phyloP scores from a whole-genome alignment of 2,797 vertebrate genomes.

The Falco concolor region DNA sequence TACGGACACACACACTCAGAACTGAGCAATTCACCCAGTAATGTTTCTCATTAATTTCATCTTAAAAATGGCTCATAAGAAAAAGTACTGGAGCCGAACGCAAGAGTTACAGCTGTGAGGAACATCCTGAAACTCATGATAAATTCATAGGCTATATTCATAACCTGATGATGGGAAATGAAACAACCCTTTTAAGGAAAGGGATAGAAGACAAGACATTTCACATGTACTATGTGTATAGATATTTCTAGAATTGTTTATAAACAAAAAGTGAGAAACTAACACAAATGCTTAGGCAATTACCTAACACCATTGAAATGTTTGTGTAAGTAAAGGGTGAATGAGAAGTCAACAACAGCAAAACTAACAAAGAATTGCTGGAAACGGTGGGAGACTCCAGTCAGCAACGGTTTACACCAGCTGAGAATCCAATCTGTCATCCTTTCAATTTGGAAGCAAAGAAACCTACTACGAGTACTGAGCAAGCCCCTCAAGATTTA shows the following conservation, averaged over 20 bases:
- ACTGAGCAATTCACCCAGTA: slow-evolving; percentile 15
- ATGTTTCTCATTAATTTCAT: slow-evolving; percentile 50
- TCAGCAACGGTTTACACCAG: neutral
- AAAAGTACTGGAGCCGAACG: neutral
- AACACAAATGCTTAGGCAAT: neutral
- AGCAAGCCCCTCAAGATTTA: neutral
- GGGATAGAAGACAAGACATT: neutral
- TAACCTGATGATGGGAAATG: neutral
- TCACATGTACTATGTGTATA: neutral
- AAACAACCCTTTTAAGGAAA: neutral
- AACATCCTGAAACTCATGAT: neutral
- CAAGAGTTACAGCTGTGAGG: neutral
- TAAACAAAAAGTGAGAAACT: slow-evolving; percentile 31
- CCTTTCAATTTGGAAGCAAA: neutral
- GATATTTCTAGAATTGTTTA: slow-evolving; percentile 34
- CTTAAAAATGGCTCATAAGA: slow-evolving; percentile 14
- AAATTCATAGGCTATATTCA: neutral
- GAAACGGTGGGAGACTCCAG: neutral
- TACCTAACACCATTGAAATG: neutral
- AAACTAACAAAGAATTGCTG: neutral
- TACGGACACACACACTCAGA: neutral
- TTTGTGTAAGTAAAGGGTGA: neutral
- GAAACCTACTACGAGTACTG: rapidly evolving
- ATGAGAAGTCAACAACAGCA: neutral
- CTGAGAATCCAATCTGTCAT: neutral